A percentile compares a stretch with the other conserved stretches of the same genome.
phyloP scores from a whole-genome alignment of 2,113 vertebrate genomes.

The Trematomus loennbergii region DNA sequence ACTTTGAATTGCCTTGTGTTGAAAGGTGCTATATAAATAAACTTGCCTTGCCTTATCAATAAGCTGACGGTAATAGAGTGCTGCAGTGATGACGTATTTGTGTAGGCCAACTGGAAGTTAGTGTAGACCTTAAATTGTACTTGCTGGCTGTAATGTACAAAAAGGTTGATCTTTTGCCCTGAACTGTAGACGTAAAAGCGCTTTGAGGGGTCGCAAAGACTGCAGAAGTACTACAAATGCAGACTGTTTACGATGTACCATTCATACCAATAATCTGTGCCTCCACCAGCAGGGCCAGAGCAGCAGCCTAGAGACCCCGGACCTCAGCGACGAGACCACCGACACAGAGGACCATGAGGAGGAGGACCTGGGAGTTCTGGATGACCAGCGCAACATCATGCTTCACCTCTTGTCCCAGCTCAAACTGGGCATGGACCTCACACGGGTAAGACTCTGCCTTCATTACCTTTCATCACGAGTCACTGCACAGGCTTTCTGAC shows the following conservation, averaged over 20 bases:
- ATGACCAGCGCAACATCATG: slow-evolving; percentile 91
- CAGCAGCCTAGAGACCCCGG: slow-evolving; percentile 78
- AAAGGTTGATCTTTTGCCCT: no score
- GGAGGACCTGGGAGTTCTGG: slow-evolving; percentile 88
- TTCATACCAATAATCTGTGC: background rate
- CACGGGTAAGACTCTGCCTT: slow-evolving; percentile 80
- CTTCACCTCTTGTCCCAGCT: slow-evolving; percentile 94
- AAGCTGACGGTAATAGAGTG: no score
- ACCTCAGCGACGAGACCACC: slow-evolving; percentile 88
- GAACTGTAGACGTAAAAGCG: no score
- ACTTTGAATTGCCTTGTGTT: no score
- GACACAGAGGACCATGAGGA: slow-evolving; percentile 92
- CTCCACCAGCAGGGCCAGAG: slow-evolving; percentile 19
- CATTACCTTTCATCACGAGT: background rate
- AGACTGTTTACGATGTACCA: no score
- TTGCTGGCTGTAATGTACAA: background rate
- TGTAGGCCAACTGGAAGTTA: background rate
- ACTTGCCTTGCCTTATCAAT: no score
- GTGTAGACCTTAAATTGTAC: no score
- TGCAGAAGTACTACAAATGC: no score
- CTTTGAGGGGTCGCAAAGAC: no score
- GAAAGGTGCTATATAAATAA: no score
- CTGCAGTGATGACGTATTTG: no score
- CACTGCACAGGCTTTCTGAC: background rate
- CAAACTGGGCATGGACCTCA: slow-evolving; percentile 95